phyloP scores from a whole-genome alignment of 1,140 invertebrate genomes.

The Pinna nobilis region DNA sequence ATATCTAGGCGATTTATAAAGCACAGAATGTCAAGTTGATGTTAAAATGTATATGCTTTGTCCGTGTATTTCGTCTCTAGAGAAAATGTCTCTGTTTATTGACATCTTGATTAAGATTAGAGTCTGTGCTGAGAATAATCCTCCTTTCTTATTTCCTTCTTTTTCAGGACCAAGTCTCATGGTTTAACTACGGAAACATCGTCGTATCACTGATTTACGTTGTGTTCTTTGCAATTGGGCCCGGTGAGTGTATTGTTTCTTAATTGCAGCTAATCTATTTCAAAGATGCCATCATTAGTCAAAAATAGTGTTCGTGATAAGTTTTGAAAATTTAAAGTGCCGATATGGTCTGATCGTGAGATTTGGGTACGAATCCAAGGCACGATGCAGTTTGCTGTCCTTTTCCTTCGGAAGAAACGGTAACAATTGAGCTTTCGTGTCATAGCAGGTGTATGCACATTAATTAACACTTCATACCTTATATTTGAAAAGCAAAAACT shows the following conservation, averaged over 20 bases:
- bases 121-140: background rate
- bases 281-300: background rate
- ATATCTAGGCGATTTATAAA: too few relatives aligned
- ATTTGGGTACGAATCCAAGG: too few relatives aligned
- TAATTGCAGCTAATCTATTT: background rate
- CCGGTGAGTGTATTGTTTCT: conserved; percentile 52
- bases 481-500: too few relatives aligned
- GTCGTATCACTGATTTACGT: conserved; percentile 88
- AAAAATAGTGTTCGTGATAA: background rate
- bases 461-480: too few relatives aligned
- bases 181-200: conserved; percentile 93
- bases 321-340: too few relatives aligned
- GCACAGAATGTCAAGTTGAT: too few relatives aligned
- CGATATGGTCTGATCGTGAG: too few relatives aligned
- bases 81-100: background rate
- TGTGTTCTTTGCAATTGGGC: conserved; percentile 92
- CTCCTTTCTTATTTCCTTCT: conserved; percentile 18
- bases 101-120: too few relatives aligned
- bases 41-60: too few relatives aligned
- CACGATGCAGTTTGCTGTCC: conserved; percentile 83
- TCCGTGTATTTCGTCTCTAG: too few relatives aligned
- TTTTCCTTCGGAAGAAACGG: conserved; percentile 55
- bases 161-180: conserved; percentile 80
- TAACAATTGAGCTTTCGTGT: conserved; percentile 77
- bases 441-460: too few relatives aligned